Evolutionary conservation across 2,113 vertebrate genomes (phyloP).

Genomic region (Rhynchopsitta pachyrhyncha): DNA sequence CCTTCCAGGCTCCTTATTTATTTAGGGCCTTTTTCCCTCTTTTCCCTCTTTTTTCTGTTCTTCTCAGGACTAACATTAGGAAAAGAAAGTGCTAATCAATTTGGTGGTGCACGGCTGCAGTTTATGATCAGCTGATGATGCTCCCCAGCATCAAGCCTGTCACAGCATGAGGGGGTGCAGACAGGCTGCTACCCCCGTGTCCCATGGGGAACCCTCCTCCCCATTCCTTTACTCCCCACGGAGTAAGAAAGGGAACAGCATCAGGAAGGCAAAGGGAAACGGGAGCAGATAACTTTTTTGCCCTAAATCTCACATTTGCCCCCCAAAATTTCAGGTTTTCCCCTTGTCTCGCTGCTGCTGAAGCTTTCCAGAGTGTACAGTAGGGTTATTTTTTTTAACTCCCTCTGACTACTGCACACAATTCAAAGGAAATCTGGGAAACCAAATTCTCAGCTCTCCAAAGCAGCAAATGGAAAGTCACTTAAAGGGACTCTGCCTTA

Average conservation of each 20-base stretch:
- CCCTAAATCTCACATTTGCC: not conserved
- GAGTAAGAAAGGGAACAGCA: not conserved
- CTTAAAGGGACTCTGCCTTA: slow-evolving; percentile 67
- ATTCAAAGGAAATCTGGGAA: slow-evolving; percentile 69
- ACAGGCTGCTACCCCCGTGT: not conserved
- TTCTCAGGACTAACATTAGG: not conserved
- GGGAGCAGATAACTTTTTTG: not conserved
- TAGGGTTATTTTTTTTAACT: not conserved
- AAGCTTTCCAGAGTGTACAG: not conserved
- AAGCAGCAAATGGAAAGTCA: slow-evolving; percentile 70
- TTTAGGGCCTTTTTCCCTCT: not conserved
- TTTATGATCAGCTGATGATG: not conserved
- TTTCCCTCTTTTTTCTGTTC: not conserved
- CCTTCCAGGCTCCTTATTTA: slow-evolving; percentile 5
- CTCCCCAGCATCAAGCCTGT: not conserved
- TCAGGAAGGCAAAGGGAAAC: not conserved
- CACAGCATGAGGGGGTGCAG: not conserved
- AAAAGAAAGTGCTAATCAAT: slow-evolving; percentile 54
- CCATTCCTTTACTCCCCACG: not conserved
- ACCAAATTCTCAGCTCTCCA: slow-evolving; percentile 63
- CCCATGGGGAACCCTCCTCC: not conserved
- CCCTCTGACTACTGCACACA: slow-evolving; percentile 18
- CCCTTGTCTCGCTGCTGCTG: not conserved
- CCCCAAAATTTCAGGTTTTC: not conserved
- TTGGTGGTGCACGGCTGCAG: not conserved